Evolutionary conservation across 1,140 invertebrate species (phyloP).

Genomic region (Drosophila sp.): DNA sequence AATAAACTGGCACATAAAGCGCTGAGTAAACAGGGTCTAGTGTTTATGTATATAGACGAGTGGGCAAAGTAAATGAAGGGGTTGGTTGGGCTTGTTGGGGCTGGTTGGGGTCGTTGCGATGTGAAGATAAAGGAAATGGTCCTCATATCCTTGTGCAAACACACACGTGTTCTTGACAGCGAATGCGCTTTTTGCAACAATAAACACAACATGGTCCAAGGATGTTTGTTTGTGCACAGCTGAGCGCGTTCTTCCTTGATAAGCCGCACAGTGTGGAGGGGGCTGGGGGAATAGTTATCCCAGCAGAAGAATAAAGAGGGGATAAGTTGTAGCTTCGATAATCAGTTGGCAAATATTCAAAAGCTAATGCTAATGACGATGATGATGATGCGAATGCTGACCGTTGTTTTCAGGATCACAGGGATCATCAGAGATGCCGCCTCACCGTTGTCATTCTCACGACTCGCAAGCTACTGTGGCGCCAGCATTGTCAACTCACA

Average conservation of each 20-base stretch:
- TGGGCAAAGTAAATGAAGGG: constrained; percentile 3
- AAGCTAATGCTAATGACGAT: background rate
- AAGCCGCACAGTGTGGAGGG: constrained; percentile 35
- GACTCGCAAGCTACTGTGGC: constrained; percentile 26
- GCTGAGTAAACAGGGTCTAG: constrained; percentile 72
- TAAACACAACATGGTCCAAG: constrained; percentile 56
- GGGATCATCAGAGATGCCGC: constrained; percentile 42
- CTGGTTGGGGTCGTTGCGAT: constrained; percentile 5
- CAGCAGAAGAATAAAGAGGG: background rate
- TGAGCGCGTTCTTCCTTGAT: constrained; percentile 32
- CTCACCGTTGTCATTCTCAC: constrained; percentile 59
- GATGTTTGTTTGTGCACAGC: constrained; percentile 60
- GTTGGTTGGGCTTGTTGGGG: background rate
- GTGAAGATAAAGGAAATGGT: constrained; percentile 61
- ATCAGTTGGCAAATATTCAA: constrained; percentile 27
- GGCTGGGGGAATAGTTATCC: background rate
- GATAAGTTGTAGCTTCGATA: constrained; percentile 9
- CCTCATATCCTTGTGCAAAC: constrained; percentile 79
- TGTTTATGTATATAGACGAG: constrained; percentile 28
- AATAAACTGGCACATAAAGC: constrained; percentile 73
- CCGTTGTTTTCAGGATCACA: constrained; percentile 42
- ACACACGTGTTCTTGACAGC: constrained; percentile 81
- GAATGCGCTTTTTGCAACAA: constrained; percentile 75
- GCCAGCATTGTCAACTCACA: constrained; percentile 41
- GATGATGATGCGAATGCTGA: constrained; percentile 5